Conservation (phyloP, 2,797 vertebrate species). For the Avahi laniger region DNA sequence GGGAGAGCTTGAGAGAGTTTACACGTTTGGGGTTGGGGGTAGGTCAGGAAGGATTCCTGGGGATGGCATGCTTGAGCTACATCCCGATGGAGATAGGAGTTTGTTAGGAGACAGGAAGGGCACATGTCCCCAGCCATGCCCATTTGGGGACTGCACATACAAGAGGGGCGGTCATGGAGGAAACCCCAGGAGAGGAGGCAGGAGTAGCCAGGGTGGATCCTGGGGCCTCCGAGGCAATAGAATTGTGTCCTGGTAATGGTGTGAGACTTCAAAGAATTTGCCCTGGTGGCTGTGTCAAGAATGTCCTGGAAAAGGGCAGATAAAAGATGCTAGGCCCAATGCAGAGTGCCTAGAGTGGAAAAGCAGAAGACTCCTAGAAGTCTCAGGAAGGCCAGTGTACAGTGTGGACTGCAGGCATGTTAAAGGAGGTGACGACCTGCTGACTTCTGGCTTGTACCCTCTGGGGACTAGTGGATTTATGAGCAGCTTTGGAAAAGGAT, state of each 20-base stretch:
- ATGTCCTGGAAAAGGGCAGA: neutral
- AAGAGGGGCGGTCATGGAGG: neutral
- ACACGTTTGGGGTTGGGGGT: neutral
- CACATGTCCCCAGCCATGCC: neutral
- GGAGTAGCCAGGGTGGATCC: neutral
- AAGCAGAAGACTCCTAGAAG: neutral
- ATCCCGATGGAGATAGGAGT: neutral
- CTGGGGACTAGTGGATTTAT: neutral
- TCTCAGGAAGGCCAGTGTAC: neutral
- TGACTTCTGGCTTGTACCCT: neutral
- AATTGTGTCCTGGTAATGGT: neutral
- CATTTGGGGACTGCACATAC: neutral
- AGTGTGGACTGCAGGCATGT: neutral
- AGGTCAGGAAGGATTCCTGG: neutral
- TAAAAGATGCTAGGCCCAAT: neutral
- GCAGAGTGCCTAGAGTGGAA: neutral
- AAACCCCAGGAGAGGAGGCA: neutral
- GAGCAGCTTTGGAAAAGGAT: neutral
- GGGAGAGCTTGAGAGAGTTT: neutral
- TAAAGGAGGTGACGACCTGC: neutral
- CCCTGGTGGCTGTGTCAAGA: neutral
- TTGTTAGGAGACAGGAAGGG: neutral
- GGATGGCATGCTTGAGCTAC: fast-evolving
- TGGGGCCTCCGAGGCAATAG: neutral
- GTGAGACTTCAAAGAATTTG: neutral